Percentiles rank a stretch among this genome's conserved stretches.
Conservation (phyloP, 2,888 invertebrate genomes). For the Deilephila porcellus region DNA sequence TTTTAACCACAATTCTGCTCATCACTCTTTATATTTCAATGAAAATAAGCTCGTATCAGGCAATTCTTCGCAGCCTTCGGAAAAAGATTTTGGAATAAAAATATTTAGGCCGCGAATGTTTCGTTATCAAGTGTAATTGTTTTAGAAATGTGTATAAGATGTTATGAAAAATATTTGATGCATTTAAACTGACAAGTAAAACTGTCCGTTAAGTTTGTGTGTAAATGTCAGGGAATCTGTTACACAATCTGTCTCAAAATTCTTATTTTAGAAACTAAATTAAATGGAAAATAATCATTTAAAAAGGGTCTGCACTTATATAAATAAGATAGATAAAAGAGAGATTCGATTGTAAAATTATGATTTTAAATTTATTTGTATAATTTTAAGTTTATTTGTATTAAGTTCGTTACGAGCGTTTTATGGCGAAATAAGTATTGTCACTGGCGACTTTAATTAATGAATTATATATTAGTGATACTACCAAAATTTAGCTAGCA, state of each 20-base stretch:
- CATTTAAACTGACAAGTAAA: not conserved
- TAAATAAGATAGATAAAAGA: not conserved
- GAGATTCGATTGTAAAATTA: constrained; percentile 1
- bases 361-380: not conserved
- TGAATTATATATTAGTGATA: not conserved
- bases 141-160: not conserved
- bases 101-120: not conserved
- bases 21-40: not conserved
- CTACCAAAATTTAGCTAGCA: too few relatives aligned
- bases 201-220: not conserved
- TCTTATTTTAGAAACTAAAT: not conserved
- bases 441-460: not conserved
- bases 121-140: not conserved
- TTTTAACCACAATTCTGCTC: not conserved
- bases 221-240: not conserved
- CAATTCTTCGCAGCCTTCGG: too few relatives aligned
- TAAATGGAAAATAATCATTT: not conserved
- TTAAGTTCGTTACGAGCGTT: constrained; percentile 20
- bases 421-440: not conserved
- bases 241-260: not conserved
- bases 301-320: not conserved
- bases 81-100: too few relatives aligned
- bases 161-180: not conserved
- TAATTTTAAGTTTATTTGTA: constrained; percentile 6
- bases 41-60: not conserved